Evolutionary conservation across 2,888 invertebrate genomes (phyloP).

Genomic region (Neocrepidodera transversa): DNA sequence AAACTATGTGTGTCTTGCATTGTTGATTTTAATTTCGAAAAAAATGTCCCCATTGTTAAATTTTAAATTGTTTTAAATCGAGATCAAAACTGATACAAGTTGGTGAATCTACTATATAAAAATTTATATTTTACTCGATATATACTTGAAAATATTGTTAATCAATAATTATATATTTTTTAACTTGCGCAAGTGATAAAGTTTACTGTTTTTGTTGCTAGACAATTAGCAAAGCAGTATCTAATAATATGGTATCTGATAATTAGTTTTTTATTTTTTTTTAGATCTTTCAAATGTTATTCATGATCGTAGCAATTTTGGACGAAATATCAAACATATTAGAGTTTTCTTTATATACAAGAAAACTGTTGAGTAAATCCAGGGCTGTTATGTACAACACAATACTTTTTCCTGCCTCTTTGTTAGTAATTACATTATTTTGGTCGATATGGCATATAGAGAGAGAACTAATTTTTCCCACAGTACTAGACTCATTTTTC

Average conservation of each 20-base stretch:
- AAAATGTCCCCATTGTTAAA: no score
- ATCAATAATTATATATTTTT: background rate
- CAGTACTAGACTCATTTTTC: constrained; percentile 62
- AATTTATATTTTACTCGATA: background rate
- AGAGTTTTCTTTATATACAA: constrained; percentile 21
- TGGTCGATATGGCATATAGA: constrained; percentile 65
- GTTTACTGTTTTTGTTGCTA: background rate
- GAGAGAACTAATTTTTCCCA: constrained; percentile 66
- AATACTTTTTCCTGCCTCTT: constrained; percentile 50
- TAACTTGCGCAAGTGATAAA: background rate
- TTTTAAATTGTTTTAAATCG: no score
- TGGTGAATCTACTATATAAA: no score
- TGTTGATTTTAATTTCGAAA: no score
- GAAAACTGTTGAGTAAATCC: constrained; percentile 31
- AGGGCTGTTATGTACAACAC: constrained; percentile 42
- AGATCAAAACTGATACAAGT: no score
- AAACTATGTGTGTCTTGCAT: no score
- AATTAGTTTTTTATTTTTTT: constrained; percentile 24
- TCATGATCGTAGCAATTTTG: constrained; percentile 39
- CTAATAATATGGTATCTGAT: no score
- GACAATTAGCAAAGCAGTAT: background rate
- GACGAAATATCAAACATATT: constrained; percentile 38
- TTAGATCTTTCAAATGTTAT: constrained; percentile 43
- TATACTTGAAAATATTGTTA: background rate
- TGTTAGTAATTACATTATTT: constrained; percentile 66